Evolutionary conservation across 2,888 invertebrate genomes (phyloP).

Genomic region (Eupithecia centaureata): DNA sequence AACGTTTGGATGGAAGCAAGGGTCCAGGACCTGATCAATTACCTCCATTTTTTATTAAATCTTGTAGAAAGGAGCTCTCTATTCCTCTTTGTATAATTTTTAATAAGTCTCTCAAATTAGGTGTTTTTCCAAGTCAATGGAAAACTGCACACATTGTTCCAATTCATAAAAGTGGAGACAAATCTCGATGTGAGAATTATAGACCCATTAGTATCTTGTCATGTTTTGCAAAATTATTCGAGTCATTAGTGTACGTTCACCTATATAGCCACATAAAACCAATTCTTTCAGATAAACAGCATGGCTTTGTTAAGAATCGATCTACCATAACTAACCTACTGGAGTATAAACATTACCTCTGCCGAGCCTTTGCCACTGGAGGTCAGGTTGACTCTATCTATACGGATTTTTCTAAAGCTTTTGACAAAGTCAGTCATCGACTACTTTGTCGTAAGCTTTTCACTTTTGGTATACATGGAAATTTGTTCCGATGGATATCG

Average conservation of each 20-base stretch:
- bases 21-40: conserved; percentile 3
- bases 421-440: conserved; percentile 8
- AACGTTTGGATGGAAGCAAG: not conserved
- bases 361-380: not conserved
- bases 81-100: conserved; percentile 7
- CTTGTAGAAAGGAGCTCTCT: not conserved
- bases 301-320: not conserved
- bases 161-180: not conserved
- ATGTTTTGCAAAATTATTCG: not conserved
- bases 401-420: conserved; percentile 8
- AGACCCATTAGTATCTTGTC: conserved; percentile 4
- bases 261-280: not conserved
- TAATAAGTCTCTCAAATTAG: conserved; percentile 8
- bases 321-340: not conserved
- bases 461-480: not conserved
- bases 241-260: not conserved
- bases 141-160: not conserved
- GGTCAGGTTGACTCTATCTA: conserved; percentile 5
- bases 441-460: not conserved
- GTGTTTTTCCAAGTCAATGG: not conserved
- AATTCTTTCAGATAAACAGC: not conserved
- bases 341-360: not conserved
- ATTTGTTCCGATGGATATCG: not conserved
- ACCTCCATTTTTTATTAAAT: not conserved
- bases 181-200: conserved; percentile 3